Evolutionary conservation across 2,797 vertebrate genomes (phyloP).

Genomic region (Crypturellus tataupa): DNA sequence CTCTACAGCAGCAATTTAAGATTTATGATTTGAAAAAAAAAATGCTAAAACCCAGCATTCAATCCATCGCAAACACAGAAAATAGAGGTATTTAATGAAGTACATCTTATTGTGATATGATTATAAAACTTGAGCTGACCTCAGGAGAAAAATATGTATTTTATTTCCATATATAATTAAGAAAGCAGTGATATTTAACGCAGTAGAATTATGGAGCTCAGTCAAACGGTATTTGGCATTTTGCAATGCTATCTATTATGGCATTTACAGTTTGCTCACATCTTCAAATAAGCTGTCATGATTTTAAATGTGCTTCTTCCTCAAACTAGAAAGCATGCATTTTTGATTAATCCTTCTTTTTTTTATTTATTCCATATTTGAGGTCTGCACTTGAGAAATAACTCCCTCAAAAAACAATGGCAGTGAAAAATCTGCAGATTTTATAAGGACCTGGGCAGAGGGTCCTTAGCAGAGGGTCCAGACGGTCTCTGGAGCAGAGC

Average conservation of each 20-base stretch:
- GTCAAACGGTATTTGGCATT: neutral
- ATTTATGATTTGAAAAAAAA: neutral
- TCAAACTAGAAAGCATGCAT: neutral
- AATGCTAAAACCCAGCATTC: neutral
- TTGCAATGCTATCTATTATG: neutral
- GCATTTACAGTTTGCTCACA: neutral
- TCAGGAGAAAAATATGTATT: neutral
- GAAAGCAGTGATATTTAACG: neutral
- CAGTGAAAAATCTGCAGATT: neutral
- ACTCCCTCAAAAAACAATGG: neutral
- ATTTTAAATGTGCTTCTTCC: constrained; percentile 13
- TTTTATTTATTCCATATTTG: neutral
- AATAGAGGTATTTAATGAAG: neutral
- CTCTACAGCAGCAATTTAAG: neutral
- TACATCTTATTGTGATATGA: neutral
- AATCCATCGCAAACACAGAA: neutral
- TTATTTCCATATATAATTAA: neutral
- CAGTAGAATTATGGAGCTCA: neutral
- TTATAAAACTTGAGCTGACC: neutral
- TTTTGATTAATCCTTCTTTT: neutral
- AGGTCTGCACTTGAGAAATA: neutral
- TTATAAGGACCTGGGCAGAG: neutral
- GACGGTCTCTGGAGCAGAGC: neutral
- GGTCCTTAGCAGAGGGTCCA: too few relatives aligned
- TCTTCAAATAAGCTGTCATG: neutral